These are phyloP conservation scores for Nicator chloris DNA, from an alignment of 2,113 vertebrate species.

Conservation along the genomic window DNA sequence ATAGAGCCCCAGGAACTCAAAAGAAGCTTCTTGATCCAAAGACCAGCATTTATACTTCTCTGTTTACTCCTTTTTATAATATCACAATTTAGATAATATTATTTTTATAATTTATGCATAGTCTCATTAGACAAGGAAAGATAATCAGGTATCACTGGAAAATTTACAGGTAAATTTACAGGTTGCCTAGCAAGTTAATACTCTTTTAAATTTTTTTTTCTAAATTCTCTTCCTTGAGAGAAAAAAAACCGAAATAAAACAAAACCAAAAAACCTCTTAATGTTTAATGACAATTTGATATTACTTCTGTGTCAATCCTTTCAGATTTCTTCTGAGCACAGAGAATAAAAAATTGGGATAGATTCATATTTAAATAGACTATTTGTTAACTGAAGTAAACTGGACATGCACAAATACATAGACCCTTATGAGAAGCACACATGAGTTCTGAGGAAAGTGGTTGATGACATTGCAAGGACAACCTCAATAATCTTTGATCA, in stretches of 20 bases:
- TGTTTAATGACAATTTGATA: not conserved
- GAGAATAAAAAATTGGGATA: not conserved
- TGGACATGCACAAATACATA: not conserved
- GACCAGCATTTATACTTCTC: not conserved
- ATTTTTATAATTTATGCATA: not conserved
- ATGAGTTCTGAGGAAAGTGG: not conserved
- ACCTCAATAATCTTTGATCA: not conserved
- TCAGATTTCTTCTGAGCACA: not conserved
- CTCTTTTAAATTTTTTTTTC: not conserved
- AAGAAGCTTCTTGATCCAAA: not conserved
- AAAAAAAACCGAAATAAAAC: not conserved
- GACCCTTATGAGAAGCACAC: not conserved
- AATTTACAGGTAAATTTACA: not conserved
- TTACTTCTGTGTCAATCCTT: not conserved
- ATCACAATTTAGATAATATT: not conserved
- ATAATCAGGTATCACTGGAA: not conserved
- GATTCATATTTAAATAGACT: not conserved
- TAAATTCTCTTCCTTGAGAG: not conserved
- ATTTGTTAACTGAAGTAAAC: not conserved
- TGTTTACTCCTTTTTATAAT: not conserved
- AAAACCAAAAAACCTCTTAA: too few species aligned
- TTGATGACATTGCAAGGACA: not conserved
- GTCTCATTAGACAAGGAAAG: not conserved
- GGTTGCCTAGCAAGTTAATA: not conserved
- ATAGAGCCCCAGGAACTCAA: not conserved